Base-by-base conservation (phyloP, 2,888 invertebrate genomes). In the Phymatocera aterrima region DNA sequence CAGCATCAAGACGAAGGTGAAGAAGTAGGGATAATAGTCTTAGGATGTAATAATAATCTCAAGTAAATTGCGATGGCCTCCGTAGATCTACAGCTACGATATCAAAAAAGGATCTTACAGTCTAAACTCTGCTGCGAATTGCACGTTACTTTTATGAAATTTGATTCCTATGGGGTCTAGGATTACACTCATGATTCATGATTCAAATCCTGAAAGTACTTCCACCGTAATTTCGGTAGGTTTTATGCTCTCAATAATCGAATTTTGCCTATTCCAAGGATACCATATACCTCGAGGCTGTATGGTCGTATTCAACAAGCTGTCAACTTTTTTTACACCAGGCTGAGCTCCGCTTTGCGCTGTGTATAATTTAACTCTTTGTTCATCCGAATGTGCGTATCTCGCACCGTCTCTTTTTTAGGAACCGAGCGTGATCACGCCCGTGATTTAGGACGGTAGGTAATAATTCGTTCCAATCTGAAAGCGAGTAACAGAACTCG, bases 21-120 rank as follows among this genome's bases (percentile, higher is more conserved):
- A 21, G 5, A 57, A 77, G 83, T 12, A 78, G 84, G 83, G 84
- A 81, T 84, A 84, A 84, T 84, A 80, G 80, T 79, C 80, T 81
- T 79, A 80, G 82, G 83, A 84, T 83, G 84, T 81, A 77, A 78
- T 80, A 79, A 81, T 82, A 80, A 83, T 80, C 80, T 72, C 79
- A 78, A 81, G 86, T 80, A 83, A 86, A 86, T 86, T 84, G 72
- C 81, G 79, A 74, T 79, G 84, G 74, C 83, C 85, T 86, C 78
- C 82, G 81, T 51, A 28, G 78, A 72, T 70, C 74, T 21, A 46
- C 60, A 40, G 43, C 57, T 21, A 34, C 8, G 54, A 60, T 57
- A 40, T 51, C 48, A 72, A 72, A 48, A 60, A 28, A 37, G 31
- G 51, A n/a, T 51, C 31, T 34, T 51, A 34, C 15, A 18, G 72